Evolutionary conservation across 2,888 invertebrate species (phyloP).

Genomic region (Drosophila differens): DNA sequence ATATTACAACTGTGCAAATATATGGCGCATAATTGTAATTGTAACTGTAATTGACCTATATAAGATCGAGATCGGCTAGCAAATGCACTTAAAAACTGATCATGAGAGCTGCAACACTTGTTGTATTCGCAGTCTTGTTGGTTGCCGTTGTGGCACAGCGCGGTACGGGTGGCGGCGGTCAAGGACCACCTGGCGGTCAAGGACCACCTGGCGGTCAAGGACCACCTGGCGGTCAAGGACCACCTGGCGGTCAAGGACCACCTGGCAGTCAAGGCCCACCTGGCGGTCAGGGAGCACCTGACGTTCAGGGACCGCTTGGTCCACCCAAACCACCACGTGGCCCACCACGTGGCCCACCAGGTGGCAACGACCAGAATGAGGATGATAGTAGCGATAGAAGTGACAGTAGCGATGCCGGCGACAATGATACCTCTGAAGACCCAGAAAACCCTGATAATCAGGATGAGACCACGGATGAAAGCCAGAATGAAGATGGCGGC

Average conservation of each 20-base stretch:
- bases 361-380: background rate
- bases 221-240: conserved; percentile 7
- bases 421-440: background rate
- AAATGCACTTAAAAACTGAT: conserved; percentile 4
- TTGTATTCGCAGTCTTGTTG: conserved; percentile 50
- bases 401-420: background rate
- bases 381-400: conserved; percentile 1
- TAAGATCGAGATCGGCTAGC: conserved; percentile 13
- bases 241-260: conserved; percentile 5
- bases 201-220: conserved; percentile 3
- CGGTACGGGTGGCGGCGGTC: conserved; percentile 4
- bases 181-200: conserved; percentile 9
- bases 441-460: background rate
- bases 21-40: background rate
- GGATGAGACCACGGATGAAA: conserved; percentile 1
- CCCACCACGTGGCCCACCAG: conserved; percentile 21
- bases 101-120: conserved; percentile 57
- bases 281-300: background rate
- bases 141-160: conserved; percentile 49
- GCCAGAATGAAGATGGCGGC: background rate
- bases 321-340: conserved; percentile 3
- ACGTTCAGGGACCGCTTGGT: conserved; percentile 1
- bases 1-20: conserved; percentile 50
- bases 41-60: conserved; percentile 32
- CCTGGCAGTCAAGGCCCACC: background rate